These are phyloP conservation scores for Metalampra italica DNA, from an alignment of 2,888 invertebrate genomes.

Conservation along the genomic window DNA sequence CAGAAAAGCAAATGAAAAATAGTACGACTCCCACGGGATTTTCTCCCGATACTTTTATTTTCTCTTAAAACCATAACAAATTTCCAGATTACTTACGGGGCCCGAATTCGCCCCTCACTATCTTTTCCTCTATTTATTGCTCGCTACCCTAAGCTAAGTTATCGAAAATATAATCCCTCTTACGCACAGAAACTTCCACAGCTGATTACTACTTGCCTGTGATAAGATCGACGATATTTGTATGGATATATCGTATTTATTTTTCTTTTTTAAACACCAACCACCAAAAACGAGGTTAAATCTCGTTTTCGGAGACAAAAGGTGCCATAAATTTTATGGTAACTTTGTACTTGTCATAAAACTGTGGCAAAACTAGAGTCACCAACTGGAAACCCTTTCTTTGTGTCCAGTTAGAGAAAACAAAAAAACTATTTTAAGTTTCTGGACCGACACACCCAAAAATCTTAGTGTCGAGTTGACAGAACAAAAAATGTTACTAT, in stretches of 20 bases:
- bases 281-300: too few relatives aligned
- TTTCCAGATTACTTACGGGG: slow-evolving; percentile 65
- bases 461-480: too few relatives aligned
- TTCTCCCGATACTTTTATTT: slow-evolving; percentile 39
- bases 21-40: slow-evolving; percentile 55
- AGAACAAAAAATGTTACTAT: too few relatives aligned
- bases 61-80: slow-evolving; percentile 73
- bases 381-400: too few relatives aligned
- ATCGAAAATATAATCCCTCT: slow-evolving; percentile 77
- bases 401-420: too few relatives aligned
- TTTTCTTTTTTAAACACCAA: too few relatives aligned
- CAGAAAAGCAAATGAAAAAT: slow-evolving; percentile 32
- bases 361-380: too few relatives aligned
- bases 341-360: too few relatives aligned
- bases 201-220: slow-evolving; percentile 69
- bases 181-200: slow-evolving; percentile 67
- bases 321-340: too few relatives aligned
- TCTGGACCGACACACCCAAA: too few relatives aligned
- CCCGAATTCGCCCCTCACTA: slow-evolving; percentile 45
- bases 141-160: slow-evolving; percentile 66
- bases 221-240: slow-evolving; percentile 43
- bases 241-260: slow-evolving; percentile 31
- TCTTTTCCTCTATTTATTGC: slow-evolving; percentile 70
- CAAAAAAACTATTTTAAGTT: too few relatives aligned
- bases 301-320: too few relatives aligned